Percentiles rank a stretch among this genome's conserved stretches.
phyloP scores from a whole-genome alignment of 2,113 vertebrate genomes.

The Nyctibius bracteatus region DNA sequence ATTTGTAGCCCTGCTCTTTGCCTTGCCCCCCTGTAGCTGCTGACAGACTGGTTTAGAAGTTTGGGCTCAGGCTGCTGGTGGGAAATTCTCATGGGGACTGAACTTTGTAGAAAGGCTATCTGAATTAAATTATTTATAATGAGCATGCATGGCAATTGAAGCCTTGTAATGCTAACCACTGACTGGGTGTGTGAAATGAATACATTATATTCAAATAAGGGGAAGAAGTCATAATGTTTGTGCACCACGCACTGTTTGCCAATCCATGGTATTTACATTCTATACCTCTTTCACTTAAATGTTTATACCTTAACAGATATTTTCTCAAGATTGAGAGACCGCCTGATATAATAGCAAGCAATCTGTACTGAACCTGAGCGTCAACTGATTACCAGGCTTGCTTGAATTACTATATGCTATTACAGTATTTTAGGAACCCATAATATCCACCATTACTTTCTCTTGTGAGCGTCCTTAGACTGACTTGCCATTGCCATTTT shows the following conservation, averaged over 20 bases:
- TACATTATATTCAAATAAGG: background rate
- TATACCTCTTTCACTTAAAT: background rate
- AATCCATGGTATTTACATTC: background rate
- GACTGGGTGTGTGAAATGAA: background rate
- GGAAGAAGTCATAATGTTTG: background rate
- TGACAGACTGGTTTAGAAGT: background rate
- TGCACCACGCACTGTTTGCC: background rate
- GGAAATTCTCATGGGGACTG: background rate
- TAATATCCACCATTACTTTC: slow-evolving; percentile 70
- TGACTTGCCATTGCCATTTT: slow-evolving; percentile 61
- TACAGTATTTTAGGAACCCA: slow-evolving; percentile 69
- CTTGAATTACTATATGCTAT: slow-evolving; percentile 67
- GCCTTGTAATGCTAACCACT: background rate
- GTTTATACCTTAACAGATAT: slow-evolving; percentile 51
- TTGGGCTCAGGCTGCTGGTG: background rate
- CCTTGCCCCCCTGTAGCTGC: background rate
- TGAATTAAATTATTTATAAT: slow-evolving; percentile 40
- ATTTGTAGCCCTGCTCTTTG: background rate
- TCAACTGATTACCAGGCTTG: slow-evolving; percentile 49
- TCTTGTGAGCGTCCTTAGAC: slow-evolving; percentile 55
- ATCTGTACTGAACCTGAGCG: background rate
- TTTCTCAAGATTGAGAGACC: slow-evolving; percentile 34
- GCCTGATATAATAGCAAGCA: slow-evolving; percentile 42
- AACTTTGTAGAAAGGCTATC: background rate
- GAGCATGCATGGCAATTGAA: background rate